These are phyloP conservation scores for Hirtodrosophila duncani DNA, from an alignment of 2,888 invertebrate genomes.

Conservation along the genomic window DNA sequence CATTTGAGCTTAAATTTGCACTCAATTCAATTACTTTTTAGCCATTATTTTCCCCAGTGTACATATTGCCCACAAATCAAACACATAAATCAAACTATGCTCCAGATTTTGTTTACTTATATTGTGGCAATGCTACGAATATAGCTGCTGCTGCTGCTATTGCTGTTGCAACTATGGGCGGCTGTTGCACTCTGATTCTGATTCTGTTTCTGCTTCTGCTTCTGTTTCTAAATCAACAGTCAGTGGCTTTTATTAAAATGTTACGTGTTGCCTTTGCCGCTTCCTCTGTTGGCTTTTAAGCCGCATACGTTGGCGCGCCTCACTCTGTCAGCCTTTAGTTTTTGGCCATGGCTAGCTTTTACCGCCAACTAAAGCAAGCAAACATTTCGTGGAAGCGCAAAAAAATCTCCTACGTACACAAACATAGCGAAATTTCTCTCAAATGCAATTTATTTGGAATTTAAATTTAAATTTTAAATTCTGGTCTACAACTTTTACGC, in stretches of 20 bases:
- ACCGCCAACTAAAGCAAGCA: constrained; percentile 34
- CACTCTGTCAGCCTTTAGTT: constrained; percentile 18
- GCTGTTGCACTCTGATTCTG: not conserved
- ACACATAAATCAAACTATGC: constrained; percentile 57
- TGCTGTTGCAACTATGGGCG: constrained; percentile 1
- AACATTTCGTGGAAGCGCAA: constrained; percentile 32
- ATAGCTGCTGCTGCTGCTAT: not conserved
- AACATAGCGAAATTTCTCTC: too few relatives aligned
- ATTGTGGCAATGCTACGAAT: constrained; percentile 2
- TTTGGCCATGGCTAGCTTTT: constrained; percentile 8
- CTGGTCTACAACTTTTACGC: too few relatives aligned
- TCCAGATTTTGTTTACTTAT: constrained; percentile 34
- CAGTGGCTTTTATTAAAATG: constrained; percentile 28
- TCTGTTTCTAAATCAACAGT: constrained; percentile 15
- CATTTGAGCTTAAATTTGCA: not conserved
- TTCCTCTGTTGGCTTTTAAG: constrained; percentile 15
- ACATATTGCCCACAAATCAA: constrained; percentile 38
- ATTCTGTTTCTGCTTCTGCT: not conserved
- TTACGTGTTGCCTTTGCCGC: constrained; percentile 53
- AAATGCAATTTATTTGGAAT: constrained; percentile 52
- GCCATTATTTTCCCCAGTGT: constrained; percentile 2
- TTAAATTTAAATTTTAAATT: constrained; percentile 45
- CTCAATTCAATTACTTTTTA: constrained; percentile 11
- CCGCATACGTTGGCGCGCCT: constrained; percentile 37
- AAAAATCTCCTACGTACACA: too few relatives aligned